Evolutionary conservation across 2,797 vertebrate species (phyloP), one percentile per base, ranked within the genome.

Genomic region (Holocentrus rufus): DNA sequence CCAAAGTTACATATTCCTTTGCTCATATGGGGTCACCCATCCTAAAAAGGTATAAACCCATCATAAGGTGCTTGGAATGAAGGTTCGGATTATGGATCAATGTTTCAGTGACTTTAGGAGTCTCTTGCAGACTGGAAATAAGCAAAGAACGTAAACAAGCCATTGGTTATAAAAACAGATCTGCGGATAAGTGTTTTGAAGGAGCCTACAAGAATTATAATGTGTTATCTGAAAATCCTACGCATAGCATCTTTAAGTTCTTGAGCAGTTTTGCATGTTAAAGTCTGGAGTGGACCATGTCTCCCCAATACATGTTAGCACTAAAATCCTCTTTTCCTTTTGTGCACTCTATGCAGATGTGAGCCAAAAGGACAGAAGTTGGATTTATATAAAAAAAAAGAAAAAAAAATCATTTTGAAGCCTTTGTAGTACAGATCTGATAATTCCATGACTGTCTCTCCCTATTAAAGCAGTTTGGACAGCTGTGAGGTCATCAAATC

Each of bases 221-320:
- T 42, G 85, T 80, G 81, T 71, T 84, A 80, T 87, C 72, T 76
- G 30, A 56, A 85, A 77, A 77, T 62, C 81, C 67, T 56, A 81
- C 85, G 88, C 70, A 68, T 64, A 77, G 79, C 83, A 87, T 86
- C 80, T 80, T 72, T 55, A 65, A 47, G 53, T 14, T 81, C 17
- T 63, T 65, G 42, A 57, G 47, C n/a, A 77, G 60, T 74, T 63
- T 65, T 74, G 71, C 79, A 70, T 62, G 55, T 82, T 77, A 27
- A 71, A 42, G 60, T 83, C 22, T 31, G 54, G 30, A 78, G 85
- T 75, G 72, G 84, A 81, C 58, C 85, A 82, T 69, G 78, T 87
- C 89, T 89, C 66, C 7, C 64, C 55, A 76, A 78, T 81, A 66
- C 63, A 54, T 27, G 25, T 47, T 58, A 30, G 52, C 31, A 65